Base-by-base conservation (phyloP, 2,113 vertebrate species). In the Sinocyclocheilus anophthalmus region DNA sequence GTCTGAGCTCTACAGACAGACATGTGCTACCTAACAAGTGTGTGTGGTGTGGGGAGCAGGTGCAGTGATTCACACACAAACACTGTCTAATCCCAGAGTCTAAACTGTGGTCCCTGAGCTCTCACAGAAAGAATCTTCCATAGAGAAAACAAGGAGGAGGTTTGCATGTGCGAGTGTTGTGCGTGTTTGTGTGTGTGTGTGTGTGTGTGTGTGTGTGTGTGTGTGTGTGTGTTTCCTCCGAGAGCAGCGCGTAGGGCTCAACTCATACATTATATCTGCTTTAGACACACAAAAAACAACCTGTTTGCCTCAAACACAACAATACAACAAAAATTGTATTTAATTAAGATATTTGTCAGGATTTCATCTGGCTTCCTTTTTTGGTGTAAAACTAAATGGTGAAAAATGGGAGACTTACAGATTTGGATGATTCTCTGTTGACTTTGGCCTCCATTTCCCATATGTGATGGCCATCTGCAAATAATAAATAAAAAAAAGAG, bases 391-490 rank as follows among this genome's bases (percentile, higher is more conserved):
- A 45, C 8, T 11, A 45, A 37, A 59, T 39, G 8, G 48, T 18
- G 9, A 59, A 45, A 83, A 33, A 73, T 12, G 20, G 16, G 5
- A 87, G 73, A 93, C 98, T 97, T 93, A 99, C 98, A 91, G 96
- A 93, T 93, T 98, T 98, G 73, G 95, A 96, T 92, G 96, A 90
- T 87, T 98, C 97, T 93, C 96, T 94, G 89, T 99, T 97, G 0
- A 96, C 96, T 90, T 97, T 98, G 86, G 97, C 98, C 93, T 99
- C 98, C 87, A 96, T 97, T 92, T 99, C 98, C 98, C 98, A 99
- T 92, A 99, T 94, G 86, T 99, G 98, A 94, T 98, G 97, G 84
- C 97, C 98, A 91, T 99, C 98, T 99, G 90, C 75, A 94, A 65
- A 87, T 84, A 12, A 88, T 2, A 55, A 39, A 80, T 26, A n/a